Evolutionary conservation across 2,888 invertebrate genomes (phyloP).

Genomic region (Sycophila texana): DNA sequence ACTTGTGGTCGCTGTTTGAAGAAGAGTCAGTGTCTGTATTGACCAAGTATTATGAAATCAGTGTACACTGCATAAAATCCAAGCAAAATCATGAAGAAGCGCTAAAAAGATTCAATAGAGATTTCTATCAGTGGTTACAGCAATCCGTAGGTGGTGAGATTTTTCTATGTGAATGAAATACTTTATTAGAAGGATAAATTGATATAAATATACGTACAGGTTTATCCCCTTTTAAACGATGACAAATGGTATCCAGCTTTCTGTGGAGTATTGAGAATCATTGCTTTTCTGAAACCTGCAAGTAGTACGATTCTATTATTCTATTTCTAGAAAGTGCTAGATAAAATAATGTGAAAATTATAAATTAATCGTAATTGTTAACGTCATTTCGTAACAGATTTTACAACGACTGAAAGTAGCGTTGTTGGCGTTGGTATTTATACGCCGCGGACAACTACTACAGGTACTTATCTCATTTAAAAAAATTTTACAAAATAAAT

Average conservation of each 20-base stretch:
- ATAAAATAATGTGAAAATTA: not conserved
- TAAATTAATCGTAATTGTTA: not conserved
- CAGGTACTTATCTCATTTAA: not conserved
- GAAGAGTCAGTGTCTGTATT: conserved; percentile 75
- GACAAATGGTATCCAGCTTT: conserved; percentile 80
- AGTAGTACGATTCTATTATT: conserved; percentile 61
- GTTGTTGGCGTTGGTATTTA: not conserved
- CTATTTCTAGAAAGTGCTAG: conserved; percentile 9
- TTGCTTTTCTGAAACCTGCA: conserved; percentile 71
- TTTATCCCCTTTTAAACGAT: conserved; percentile 79
- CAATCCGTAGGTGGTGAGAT: conserved; percentile 72
- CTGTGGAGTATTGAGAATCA: conserved; percentile 76
- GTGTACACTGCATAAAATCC: conserved; percentile 77
- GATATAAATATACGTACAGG: conserved; percentile 64
- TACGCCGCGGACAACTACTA: no score
- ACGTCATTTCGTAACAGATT: not conserved
- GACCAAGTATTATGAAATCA: conserved; percentile 78
- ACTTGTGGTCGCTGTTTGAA: conserved; percentile 76
- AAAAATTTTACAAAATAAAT: not conserved
- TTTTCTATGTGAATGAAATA: conserved; percentile 49
- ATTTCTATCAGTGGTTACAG: conserved; percentile 78
- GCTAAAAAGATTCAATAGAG: conserved; percentile 76
- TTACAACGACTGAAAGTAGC: not conserved
- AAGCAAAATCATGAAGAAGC: conserved; percentile 70
- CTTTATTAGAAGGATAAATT: conserved; percentile 24